A percentile compares a stretch with the other conserved stretches of the same genome.
These are phyloP conservation scores for Drosophila obscura DNA, from an alignment of 1,140 invertebrate genomes.

Conservation along the genomic window DNA sequence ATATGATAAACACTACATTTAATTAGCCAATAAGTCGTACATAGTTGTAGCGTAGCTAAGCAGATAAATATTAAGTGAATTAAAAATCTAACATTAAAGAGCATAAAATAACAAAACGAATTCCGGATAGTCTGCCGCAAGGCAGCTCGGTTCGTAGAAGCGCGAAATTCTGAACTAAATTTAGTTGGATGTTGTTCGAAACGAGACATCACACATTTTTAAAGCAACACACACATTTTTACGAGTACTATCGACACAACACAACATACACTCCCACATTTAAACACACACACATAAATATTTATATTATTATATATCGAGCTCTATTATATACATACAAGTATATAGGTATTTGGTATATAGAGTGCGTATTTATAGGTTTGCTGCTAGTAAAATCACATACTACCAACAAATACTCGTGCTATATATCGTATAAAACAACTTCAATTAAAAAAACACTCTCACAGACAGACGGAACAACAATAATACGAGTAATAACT, in stretches of 20 bases:
- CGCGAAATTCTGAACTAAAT: slow-evolving; percentile 80
- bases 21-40: slow-evolving; percentile 70
- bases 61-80: slow-evolving; percentile 43
- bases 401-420: slow-evolving; percentile 14
- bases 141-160: slow-evolving; percentile 61
- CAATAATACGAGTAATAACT: slow-evolving; percentile 39
- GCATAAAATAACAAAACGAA: slow-evolving; percentile 41
- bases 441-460: slow-evolving; percentile 56
- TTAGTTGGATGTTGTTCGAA: slow-evolving; percentile 69
- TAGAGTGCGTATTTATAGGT: slow-evolving; percentile 55
- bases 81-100: slow-evolving; percentile 44
- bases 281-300: slow-evolving; percentile 28
- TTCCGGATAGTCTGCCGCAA: slow-evolving; percentile 32
- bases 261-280: slow-evolving; percentile 13
- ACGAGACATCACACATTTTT: slow-evolving; percentile 62
- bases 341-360: slow-evolving; percentile 39
- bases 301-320: slow-evolving; percentile 41
- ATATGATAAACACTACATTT: slow-evolving; percentile 46
- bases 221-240: slow-evolving; percentile 67
- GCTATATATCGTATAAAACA: slow-evolving; percentile 34
- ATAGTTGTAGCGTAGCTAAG: slow-evolving; percentile 62
- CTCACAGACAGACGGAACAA: slow-evolving; percentile 13
- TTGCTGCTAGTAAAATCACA: slow-evolving; percentile 43
- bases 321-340: slow-evolving; percentile 3
- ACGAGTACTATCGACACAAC: slow-evolving; percentile 32